phyloP scores from a whole-genome alignment of 2,113 vertebrate genomes.

The Atlantisia rogersi region DNA sequence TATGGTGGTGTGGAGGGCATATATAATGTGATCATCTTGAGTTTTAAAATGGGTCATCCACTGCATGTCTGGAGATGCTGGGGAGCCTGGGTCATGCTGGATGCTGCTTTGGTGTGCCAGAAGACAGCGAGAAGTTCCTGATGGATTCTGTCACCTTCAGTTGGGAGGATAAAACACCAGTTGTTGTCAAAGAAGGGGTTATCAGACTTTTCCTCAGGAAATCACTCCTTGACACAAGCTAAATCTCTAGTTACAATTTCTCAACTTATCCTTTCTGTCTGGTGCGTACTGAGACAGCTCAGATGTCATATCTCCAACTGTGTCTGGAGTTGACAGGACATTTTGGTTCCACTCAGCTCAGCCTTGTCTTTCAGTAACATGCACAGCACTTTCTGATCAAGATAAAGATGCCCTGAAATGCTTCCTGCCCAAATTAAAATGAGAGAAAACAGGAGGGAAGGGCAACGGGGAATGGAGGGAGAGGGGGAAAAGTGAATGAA shows the following conservation, averaged over 20 bases:
- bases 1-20: not conserved
- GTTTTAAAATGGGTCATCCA: not conserved
- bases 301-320: not conserved
- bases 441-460: not conserved
- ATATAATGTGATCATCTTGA: not conserved
- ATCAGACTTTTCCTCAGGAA: not conserved
- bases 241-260: not conserved
- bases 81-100: not conserved
- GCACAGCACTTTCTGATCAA: not conserved
- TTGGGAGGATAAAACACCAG: not conserved
- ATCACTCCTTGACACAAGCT: not conserved
- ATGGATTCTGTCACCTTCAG: not conserved
- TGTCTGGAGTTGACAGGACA: not conserved
- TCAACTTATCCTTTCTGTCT: not conserved
- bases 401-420: not conserved
- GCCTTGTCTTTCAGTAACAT: not conserved
- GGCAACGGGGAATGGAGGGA: not conserved
- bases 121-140: not conserved
- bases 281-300: not conserved
- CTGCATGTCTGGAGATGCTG: not conserved
- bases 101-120: not conserved
- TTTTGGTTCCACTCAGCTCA: not conserved
- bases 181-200: not conserved
- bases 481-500: not conserved
- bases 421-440: not conserved